These are phyloP conservation scores for Tillus elongatus DNA, from an alignment of 2,888 invertebrate species.

Conservation along the genomic window DNA sequence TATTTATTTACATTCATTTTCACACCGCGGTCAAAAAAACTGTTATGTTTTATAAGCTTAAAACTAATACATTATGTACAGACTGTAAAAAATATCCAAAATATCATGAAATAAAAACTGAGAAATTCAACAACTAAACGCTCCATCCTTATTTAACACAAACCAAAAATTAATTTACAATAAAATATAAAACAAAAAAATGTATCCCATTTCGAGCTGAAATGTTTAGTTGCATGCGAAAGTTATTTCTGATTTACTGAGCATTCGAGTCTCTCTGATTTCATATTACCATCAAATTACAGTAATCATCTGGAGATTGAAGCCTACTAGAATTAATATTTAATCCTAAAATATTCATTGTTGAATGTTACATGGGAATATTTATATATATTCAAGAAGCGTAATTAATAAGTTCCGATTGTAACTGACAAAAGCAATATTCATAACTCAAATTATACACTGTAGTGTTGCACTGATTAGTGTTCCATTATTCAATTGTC, in stretches of 20 bases:
- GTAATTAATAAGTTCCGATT: constrained; percentile 24
- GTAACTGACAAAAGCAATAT: constrained; percentile 1
- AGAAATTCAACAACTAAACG: too few species aligned
- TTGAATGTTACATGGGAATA: constrained; percentile 30
- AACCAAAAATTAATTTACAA: constrained; percentile 15
- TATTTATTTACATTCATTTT: constrained; percentile 38
- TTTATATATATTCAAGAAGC: constrained; percentile 34
- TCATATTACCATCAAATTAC: too few species aligned
- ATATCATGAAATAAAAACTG: too few species aligned
- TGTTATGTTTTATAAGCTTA: constrained; percentile 24
- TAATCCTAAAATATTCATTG: constrained; percentile 31
- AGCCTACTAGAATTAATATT: constrained; percentile 31
- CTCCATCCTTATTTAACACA: too few species aligned
- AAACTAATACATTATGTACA: constrained; percentile 26
- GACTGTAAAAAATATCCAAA: constrained; percentile 28
- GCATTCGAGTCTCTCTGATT: constrained; percentile 21
- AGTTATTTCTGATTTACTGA: background rate
- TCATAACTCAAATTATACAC: background rate
- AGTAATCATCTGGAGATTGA: constrained; percentile 18
- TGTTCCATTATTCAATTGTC: too few species aligned
- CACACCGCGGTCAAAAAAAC: constrained; percentile 28
- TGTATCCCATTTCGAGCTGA: too few species aligned
- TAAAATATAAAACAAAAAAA: constrained; percentile 10
- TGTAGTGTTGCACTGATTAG: too few species aligned
- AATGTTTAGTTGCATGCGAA: background rate